A percentile compares a stretch with the other conserved stretches of the same genome.
Evolutionary conservation across 2,113 vertebrate species (phyloP).

Genomic region (Microtus pennsylvanicus): DNA sequence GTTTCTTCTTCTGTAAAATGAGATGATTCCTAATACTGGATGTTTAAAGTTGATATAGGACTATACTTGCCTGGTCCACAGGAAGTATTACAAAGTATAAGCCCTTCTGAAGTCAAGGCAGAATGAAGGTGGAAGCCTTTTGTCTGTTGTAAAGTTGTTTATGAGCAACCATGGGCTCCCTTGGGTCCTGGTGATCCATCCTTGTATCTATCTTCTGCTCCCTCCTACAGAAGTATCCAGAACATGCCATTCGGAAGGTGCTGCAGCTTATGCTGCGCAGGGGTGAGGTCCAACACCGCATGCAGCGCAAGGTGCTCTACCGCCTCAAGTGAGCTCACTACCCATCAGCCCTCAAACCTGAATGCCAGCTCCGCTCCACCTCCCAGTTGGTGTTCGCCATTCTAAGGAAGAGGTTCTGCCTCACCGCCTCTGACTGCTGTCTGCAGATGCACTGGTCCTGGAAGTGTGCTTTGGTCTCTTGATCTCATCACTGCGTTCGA

Average conservation of each 20-base stretch:
- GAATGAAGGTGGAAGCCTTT: neutral
- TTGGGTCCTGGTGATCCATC: rapidly evolving
- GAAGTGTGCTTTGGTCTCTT: neutral
- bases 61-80: neutral
- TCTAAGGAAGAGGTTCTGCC: neutral
- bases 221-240: conserved; percentile 94
- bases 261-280: conserved; percentile 97
- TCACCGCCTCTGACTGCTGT: neutral
- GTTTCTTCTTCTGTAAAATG: neutral
- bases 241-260: conserved; percentile 96
- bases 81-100: neutral
- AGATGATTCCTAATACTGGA: neutral
- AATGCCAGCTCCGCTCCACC: rapidly evolving
- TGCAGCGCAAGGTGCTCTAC: conserved; percentile 98
- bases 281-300: conserved; percentile 97
- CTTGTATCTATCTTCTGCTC: neutral
- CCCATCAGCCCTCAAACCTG: rapidly evolving
- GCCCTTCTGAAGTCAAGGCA: neutral
- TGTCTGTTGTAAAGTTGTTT: neutral
- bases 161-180: neutral
- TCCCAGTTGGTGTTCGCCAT: too few species aligned
- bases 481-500: neutral
- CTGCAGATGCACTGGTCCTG: too few species aligned
- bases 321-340: conserved; percentile 91
- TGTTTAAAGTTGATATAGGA: too few species aligned